Conservation (phyloP, 1,140 invertebrate species). For the Galendromus occidentalis region DNA sequence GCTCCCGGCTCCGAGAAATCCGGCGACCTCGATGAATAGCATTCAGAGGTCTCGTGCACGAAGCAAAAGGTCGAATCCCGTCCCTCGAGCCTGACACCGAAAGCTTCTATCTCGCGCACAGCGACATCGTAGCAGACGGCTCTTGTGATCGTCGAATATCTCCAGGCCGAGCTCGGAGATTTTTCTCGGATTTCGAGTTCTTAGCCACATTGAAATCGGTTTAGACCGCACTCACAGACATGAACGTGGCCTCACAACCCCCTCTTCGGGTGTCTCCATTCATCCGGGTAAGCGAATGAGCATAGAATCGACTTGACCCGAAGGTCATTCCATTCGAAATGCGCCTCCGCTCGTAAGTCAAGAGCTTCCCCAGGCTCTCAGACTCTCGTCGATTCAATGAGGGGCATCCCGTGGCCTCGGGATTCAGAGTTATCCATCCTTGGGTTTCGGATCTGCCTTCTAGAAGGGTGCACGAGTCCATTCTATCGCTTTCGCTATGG, state of each 20-base stretch:
- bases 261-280: neutral
- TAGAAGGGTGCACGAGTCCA: no score
- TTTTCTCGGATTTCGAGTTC: neutral
- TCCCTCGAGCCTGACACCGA: neutral
- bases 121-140: neutral
- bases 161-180: neutral
- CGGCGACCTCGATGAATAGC: no score
- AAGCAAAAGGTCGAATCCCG: neutral
- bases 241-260: neutral
- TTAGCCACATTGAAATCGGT: neutral
- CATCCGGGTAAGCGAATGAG: neutral
- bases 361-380: neutral
- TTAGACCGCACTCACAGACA: neutral
- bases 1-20: no score
- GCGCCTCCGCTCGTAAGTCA: neutral
- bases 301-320: neutral
- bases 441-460: neutral
- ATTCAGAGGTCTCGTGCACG: neutral
- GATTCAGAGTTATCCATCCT: neutral
- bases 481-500: no score
- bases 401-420: neutral
- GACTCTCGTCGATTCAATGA: neutral
- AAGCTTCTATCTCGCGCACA: neutral
- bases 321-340: neutral
- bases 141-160: neutral